Conservation (phyloP, 2,888 invertebrate genomes). For the Drosophila nr. medialis region DNA sequence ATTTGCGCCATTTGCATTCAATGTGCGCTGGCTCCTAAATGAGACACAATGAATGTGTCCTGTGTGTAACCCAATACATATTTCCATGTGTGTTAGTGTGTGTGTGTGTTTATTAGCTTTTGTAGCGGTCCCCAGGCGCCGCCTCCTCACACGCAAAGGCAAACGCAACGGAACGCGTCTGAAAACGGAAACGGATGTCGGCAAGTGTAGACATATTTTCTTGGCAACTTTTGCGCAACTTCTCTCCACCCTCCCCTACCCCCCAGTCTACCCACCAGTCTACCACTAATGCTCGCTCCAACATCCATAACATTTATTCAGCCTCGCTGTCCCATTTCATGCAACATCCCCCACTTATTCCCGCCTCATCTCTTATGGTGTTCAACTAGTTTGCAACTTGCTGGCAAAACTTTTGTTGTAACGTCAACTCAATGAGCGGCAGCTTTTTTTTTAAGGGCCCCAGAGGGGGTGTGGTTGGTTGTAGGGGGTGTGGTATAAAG, state of each 20-base stretch:
- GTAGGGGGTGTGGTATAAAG: conserved; percentile 23
- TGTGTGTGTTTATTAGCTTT: conserved; percentile 52
- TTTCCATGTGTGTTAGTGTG: conserved; percentile 1
- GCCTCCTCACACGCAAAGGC: conserved; percentile 29
- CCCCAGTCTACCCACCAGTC: not conserved
- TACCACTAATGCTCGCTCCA: conserved; percentile 1
- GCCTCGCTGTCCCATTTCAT: conserved; percentile 19
- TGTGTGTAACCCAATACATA: conserved; percentile 24
- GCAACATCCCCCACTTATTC: conserved; percentile 1
- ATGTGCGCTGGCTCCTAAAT: conserved; percentile 47
- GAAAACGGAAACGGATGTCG: conserved; percentile 71
- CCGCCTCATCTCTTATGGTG: conserved; percentile 8
- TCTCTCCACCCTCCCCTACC: not conserved
- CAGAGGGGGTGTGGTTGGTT: not conserved
- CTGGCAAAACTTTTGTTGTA: conserved; percentile 61
- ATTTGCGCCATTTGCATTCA: conserved; percentile 69
- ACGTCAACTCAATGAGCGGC: conserved; percentile 68
- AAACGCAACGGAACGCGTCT: conserved; percentile 36
- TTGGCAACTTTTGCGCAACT: conserved; percentile 57
- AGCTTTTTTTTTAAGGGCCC: conserved; percentile 39
- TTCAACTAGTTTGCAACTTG: conserved; percentile 60
- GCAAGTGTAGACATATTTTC: conserved; percentile 76
- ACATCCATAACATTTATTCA: conserved; percentile 47
- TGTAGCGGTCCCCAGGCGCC: conserved; percentile 38
- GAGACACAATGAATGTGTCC: conserved; percentile 67